phyloP scores from a whole-genome alignment of 2,888 invertebrate genomes.

The Antheraea yamamai region DNA sequence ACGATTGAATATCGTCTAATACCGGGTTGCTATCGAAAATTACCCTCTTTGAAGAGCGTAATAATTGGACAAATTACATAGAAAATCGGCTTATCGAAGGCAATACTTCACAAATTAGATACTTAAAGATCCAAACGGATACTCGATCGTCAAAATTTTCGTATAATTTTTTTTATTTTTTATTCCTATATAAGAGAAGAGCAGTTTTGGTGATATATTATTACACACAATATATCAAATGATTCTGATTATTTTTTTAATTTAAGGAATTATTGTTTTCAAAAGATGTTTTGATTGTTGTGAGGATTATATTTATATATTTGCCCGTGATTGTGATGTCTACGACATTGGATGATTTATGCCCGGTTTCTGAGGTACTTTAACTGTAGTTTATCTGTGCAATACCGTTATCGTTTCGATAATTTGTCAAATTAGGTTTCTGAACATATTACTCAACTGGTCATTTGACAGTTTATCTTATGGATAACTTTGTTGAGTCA shows the following conservation, averaged over 20 bases:
- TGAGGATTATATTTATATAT: not conserved
- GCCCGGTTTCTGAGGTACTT: no score
- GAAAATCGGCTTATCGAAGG: constrained; percentile 64
- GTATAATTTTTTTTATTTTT: not conserved
- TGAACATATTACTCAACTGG: no score
- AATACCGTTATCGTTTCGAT: no score
- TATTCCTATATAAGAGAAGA: not conserved
- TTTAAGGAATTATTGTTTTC: not conserved
- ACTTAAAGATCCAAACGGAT: constrained; percentile 61
- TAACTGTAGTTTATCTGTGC: no score
- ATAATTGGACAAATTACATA: constrained; percentile 71
- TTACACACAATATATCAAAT: not conserved
- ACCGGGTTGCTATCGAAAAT: constrained; percentile 61
- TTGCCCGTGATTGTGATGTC: not conserved
- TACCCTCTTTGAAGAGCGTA: constrained; percentile 63
- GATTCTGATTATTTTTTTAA: not conserved
- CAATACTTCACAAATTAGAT: constrained; percentile 69
- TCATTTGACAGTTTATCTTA: no score
- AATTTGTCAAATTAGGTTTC: no score
- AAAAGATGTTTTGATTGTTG: not conserved
- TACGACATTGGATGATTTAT: not conserved
- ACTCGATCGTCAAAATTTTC: constrained; percentile 8
- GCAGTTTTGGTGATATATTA: not conserved
- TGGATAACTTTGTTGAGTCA: no score
- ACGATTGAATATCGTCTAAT: constrained; percentile 57